Evolutionary conservation across 2,888 invertebrate species (phyloP), one percentile per base, ranked within the genome.

Genomic region (Nowickia ferox): DNA sequence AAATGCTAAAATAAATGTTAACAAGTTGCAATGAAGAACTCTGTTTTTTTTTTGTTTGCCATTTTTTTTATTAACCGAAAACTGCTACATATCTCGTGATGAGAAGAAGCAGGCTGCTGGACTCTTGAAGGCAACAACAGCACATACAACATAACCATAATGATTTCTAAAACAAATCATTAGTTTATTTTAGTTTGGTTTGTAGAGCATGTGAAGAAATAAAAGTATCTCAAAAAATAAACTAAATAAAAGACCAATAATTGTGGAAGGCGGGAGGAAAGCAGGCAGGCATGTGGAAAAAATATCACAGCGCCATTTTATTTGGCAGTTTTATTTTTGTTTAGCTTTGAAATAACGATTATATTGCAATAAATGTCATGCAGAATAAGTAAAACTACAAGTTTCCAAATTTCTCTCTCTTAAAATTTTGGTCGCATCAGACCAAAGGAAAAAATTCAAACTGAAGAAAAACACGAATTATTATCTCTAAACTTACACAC

Each of bases 1-100:
- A 87, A 87, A 81, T 78, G 74, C 83, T 83, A 78, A 87, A 87
- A 87, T 87, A 87, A 87, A 87, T 87, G 87, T 87, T 87, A 87
- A 87, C 87, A 86, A 87, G 84, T 80, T 83, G 76, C 79, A 78
- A 66, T 76, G 79, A 66, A 86, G 76, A 83, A 79, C 79, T 46
- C 66, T 74, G 48, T 66, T 42, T n/a, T 57, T 57, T 17, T 5
- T 59, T 46, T 51, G 2, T 22, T n/a, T 40, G 30, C 30, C 30
- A 30, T 6, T 22, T 11, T n/a, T 59, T 13, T 65, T 40, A 1
- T 46, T 57, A 68, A 71, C 19, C 48, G 61, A 75, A 81, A 77
- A 42, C 68, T 76, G 51, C 55, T 76, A 76, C 86, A 83, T 83
- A 83, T 83, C 72, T 80, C 66, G 80, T 79, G 86, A 83, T 86